Evolutionary conservation across 2,888 invertebrate genomes (phyloP).

Genomic region (Machimus atricapillus): DNA sequence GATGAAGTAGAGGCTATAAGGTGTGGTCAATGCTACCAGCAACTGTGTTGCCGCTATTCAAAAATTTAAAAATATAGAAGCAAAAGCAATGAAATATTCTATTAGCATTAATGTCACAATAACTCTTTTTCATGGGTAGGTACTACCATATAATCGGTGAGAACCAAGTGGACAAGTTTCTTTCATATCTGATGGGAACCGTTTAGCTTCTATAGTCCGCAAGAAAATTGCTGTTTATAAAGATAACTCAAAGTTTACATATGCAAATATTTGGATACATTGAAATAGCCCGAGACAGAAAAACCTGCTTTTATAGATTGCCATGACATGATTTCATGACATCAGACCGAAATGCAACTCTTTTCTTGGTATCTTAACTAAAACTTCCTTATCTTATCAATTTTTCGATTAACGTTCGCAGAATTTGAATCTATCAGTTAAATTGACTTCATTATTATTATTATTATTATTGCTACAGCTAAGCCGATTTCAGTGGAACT

Average conservation of each 20-base stretch:
- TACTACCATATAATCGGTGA: background rate
- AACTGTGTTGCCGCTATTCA: background rate
- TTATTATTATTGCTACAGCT: too few relatives aligned
- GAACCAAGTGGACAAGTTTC: background rate
- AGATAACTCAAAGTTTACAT: background rate
- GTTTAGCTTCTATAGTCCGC: background rate
- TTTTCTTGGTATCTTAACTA: background rate
- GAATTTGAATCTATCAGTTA: background rate
- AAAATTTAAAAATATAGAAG: background rate
- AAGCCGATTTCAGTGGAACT: too few relatives aligned
- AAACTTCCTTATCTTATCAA: background rate
- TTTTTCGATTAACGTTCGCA: background rate
- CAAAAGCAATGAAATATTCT: background rate
- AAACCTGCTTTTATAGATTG: background rate
- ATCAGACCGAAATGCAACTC: background rate
- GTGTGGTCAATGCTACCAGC: background rate
- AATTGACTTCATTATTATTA: too few relatives aligned
- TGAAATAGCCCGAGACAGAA: background rate
- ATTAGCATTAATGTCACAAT: background rate
- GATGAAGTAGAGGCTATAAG: background rate
- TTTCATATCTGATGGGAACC: background rate
- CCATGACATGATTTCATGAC: background rate
- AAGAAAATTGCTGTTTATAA: background rate
- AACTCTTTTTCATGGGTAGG: background rate
- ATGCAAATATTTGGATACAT: background rate